A percentile compares a stretch with the other conserved stretches of the same genome.
Conservation (phyloP, 1,140 invertebrate species). For the Drosophila burlai region DNA sequence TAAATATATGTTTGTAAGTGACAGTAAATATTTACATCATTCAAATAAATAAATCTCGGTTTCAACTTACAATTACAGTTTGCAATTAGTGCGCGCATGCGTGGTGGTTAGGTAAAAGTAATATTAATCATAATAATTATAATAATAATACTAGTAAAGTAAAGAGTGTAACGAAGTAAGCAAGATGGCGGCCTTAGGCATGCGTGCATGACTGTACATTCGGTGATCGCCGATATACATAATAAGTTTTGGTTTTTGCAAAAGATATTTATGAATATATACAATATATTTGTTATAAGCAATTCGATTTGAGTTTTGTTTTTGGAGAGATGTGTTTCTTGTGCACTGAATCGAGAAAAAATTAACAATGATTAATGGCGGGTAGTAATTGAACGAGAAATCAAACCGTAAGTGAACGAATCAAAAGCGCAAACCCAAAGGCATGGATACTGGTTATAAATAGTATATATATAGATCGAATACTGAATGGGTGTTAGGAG, state of each 20-base stretch:
- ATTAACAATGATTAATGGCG: conserved; percentile 33
- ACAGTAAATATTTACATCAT: conserved; percentile 1
- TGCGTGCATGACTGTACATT: conserved; percentile 62
- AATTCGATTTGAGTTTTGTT: conserved; percentile 7
- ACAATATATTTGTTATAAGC: conserved; percentile 14
- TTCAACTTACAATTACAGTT: conserved; percentile 7
- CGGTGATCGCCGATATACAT: conserved; percentile 25
- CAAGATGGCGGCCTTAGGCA: conserved; percentile 47
- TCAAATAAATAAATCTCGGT: not conserved
- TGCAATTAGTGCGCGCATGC: conserved; percentile 46
- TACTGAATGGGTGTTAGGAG: conserved; percentile 45
- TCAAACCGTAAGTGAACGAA: conserved; percentile 33
- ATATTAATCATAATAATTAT: not conserved
- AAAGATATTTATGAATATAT: not conserved
- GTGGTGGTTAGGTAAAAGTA: conserved; percentile 16
- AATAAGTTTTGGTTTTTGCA: conserved; percentile 3
- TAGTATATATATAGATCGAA: conserved; percentile 20
- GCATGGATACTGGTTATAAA: conserved; percentile 39
- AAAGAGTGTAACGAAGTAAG: conserved; percentile 11
- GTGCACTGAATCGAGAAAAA: conserved; percentile 35
- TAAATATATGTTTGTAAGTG: not conserved
- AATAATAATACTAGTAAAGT: not conserved
- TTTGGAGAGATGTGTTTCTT: conserved; percentile 3
- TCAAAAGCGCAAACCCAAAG: conserved; percentile 60
- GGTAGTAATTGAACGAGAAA: conserved; percentile 36